Conservation (phyloP, 2,888 invertebrate genomes). For the Pollenia angustigena region DNA sequence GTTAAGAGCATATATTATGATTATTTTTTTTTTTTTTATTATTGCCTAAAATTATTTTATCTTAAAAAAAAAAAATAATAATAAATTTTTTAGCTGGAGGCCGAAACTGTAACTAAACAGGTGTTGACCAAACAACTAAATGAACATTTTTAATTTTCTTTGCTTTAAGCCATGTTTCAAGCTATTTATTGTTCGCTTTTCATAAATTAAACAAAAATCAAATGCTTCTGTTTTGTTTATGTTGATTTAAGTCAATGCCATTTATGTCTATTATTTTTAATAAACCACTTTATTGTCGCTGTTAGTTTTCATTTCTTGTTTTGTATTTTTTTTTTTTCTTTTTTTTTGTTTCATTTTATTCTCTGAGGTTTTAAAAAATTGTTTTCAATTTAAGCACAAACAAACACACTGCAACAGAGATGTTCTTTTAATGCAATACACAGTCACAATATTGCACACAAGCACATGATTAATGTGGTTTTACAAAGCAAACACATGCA, state of each 20-base stretch:
- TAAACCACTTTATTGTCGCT: constrained; percentile 47
- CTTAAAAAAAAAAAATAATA: too few species aligned
- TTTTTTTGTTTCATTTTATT: neutral
- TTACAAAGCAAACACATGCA: constrained; percentile 25
- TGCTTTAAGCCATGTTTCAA: neutral
- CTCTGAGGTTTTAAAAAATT: constrained; percentile 58
- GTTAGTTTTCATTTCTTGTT: constrained; percentile 23
- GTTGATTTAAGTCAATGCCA: constrained; percentile 19
- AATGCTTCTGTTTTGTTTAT: neutral
- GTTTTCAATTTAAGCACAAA: constrained; percentile 47
- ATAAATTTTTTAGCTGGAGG: neutral
- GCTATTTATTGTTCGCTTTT: neutral
- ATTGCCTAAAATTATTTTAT: too few species aligned
- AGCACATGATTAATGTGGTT: constrained; percentile 70
- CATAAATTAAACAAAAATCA: constrained; percentile 5
- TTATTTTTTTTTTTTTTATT: too few species aligned
- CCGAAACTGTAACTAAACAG: neutral
- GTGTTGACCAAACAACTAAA: neutral
- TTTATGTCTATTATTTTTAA: constrained; percentile 56
- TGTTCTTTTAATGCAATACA: constrained; percentile 60
- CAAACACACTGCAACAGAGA: constrained; percentile 36
- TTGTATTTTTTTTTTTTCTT: too few species aligned
- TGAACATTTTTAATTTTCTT: neutral
- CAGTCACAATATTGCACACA: constrained; percentile 48
- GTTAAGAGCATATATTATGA: too few species aligned